These are phyloP conservation scores for Silurus glanis DNA, from an alignment of 2,113 vertebrate genomes.

Conservation along the genomic window DNA sequence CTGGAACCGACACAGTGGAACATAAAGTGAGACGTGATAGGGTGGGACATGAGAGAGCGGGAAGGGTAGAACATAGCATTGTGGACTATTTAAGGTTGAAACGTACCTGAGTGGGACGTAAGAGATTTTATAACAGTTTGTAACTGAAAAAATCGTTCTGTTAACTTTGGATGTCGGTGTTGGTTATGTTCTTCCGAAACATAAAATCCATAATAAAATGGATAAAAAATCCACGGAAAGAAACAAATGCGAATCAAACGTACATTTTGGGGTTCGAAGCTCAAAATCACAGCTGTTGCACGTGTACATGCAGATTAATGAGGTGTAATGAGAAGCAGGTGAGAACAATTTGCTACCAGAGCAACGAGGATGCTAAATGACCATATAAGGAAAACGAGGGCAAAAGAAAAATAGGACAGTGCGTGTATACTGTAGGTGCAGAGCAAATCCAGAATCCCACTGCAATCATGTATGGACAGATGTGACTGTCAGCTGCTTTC, in stretches of 20 bases:
- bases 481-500: not conserved
- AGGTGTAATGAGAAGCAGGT: not conserved
- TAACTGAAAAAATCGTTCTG: too few species aligned
- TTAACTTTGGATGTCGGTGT: too few species aligned
- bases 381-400: not conserved
- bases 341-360: not conserved
- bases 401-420: not conserved
- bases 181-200: too few species aligned
- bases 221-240: not conserved
- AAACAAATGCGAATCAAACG: not conserved
- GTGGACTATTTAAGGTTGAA: not conserved
- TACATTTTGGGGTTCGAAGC: not conserved
- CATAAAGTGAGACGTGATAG: not conserved
- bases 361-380: not conserved
- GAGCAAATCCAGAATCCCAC: not conserved
- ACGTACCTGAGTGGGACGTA: not conserved
- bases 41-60: not conserved
- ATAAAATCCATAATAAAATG: too few species aligned
- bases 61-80: not conserved
- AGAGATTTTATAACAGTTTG: not conserved
- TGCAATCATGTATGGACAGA: not conserved
- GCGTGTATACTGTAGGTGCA: not conserved
- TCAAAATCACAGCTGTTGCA: not conserved
- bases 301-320: not conserved
- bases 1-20: not conserved